Evolutionary conservation across 2,113 vertebrate genomes (phyloP).

Genomic region (Phalacrocorax carbo): DNA sequence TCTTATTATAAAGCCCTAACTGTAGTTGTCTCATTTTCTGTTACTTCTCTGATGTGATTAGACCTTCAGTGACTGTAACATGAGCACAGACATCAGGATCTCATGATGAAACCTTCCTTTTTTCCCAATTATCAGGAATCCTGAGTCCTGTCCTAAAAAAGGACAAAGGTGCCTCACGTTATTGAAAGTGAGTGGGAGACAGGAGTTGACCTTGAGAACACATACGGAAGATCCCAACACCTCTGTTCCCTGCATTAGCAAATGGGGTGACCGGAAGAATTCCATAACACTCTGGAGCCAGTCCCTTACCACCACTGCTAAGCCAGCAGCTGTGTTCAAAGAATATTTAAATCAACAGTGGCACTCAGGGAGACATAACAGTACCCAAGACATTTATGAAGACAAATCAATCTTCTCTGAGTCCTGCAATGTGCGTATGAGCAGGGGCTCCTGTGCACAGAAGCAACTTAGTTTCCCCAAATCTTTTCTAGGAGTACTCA

Average conservation of each 20-base stretch:
- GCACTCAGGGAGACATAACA: neutral
- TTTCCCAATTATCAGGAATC: neutral
- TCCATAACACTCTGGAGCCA: neutral
- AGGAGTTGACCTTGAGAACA: neutral
- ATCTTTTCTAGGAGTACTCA: neutral
- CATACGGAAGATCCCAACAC: neutral
- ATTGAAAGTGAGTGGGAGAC: neutral
- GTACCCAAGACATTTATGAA: neutral
- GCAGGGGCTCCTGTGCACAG: neutral
- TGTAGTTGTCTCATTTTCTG: neutral
- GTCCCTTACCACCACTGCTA: neutral
- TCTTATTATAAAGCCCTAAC: neutral
- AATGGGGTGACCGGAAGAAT: neutral
- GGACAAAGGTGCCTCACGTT: too few species aligned
- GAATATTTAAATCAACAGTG: neutral
- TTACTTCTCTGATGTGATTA: neutral
- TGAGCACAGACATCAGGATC: neutral
- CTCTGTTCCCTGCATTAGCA: neutral
- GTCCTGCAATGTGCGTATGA: neutral
- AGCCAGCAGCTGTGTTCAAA: neutral
- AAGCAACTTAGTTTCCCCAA: neutral
- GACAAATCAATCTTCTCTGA: neutral
- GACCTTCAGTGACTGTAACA: neutral
- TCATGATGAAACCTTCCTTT: neutral
- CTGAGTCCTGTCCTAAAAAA: neutral